Evolutionary conservation across 2,888 invertebrate genomes (phyloP).

Genomic region (Pyrrhosoma nymphula): DNA sequence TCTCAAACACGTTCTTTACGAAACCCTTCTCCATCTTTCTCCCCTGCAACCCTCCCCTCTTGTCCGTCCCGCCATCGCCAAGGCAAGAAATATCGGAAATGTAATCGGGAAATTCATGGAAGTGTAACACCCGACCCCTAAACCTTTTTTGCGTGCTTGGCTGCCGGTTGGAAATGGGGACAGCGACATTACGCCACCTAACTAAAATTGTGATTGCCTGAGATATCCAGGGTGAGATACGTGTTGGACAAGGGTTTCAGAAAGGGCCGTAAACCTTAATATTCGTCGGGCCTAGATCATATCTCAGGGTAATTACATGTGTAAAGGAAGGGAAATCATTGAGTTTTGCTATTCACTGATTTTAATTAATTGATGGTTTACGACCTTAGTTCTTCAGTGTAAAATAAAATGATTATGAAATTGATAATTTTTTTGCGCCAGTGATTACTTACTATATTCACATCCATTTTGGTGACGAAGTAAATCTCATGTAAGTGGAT

Average conservation of each 20-base stretch:
- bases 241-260: background rate
- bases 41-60: background rate
- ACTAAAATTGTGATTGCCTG: background rate
- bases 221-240: background rate
- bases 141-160: background rate
- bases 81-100: slow-evolving; percentile 34
- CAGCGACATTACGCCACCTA: background rate
- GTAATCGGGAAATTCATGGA: slow-evolving; percentile 4
- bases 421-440: too few species aligned
- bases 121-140: background rate
- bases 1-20: background rate
- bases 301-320: background rate
- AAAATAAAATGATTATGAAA: too few species aligned
- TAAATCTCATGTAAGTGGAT: too few species aligned
- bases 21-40: background rate
- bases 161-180: background rate
- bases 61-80: background rate
- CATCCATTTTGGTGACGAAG: too few species aligned
- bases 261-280: background rate
- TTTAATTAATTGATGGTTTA: too few species aligned
- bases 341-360: too few species aligned
- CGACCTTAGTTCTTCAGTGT: too few species aligned
- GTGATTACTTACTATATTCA: too few species aligned
- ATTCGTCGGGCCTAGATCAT: background rate
- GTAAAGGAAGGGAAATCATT: background rate